A percentile compares a stretch with the other conserved stretches of the same genome.
Conservation (phyloP, 2,888 invertebrate species). For the Aphelenchoides bicaudatus region DNA sequence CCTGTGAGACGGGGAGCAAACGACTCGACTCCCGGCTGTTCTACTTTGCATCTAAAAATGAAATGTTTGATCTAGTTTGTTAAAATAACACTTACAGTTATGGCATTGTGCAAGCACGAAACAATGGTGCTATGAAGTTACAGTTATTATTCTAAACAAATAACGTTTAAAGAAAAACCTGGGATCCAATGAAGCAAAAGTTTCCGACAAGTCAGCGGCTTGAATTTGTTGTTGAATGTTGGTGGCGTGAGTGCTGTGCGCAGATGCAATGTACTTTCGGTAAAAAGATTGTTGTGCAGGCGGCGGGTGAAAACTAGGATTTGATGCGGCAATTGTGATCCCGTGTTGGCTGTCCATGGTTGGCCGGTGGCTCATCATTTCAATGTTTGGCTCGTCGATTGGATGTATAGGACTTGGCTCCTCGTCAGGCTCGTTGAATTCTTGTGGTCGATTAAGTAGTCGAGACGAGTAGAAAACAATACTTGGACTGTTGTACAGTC, state of each 20-base stretch:
- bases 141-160: background rate
- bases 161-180: slow-evolving; percentile 33
- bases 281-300: slow-evolving; percentile 1
- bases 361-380: slow-evolving; percentile 23
- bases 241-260: slow-evolving; percentile 36
- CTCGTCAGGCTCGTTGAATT: slow-evolving; percentile 40
- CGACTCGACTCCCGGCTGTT: slow-evolving; percentile 65
- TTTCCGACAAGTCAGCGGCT: slow-evolving; percentile 46
- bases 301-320: too few relatives aligned
- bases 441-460: slow-evolving; percentile 52
- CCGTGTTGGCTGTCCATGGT: slow-evolving; percentile 35
- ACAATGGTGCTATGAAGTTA: slow-evolving; percentile 57
- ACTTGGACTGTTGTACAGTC: slow-evolving; percentile 54
- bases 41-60: too few relatives aligned
- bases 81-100: too few relatives aligned
- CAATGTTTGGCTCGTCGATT: slow-evolving; percentile 12
- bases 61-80: too few relatives aligned
- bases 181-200: slow-evolving; percentile 55
- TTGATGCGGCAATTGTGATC: background rate
- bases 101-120: slow-evolving; percentile 67
- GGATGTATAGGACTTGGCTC: background rate
- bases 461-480: slow-evolving; percentile 56
- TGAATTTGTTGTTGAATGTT: too few relatives aligned
- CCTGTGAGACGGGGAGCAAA: slow-evolving; percentile 68
- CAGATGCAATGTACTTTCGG: slow-evolving; percentile 13